A percentile compares a stretch with the other conserved stretches of the same genome.
These are phyloP conservation scores for Scaptomyza flava DNA, from an alignment of 2,888 invertebrate genomes.

Conservation along the genomic window DNA sequence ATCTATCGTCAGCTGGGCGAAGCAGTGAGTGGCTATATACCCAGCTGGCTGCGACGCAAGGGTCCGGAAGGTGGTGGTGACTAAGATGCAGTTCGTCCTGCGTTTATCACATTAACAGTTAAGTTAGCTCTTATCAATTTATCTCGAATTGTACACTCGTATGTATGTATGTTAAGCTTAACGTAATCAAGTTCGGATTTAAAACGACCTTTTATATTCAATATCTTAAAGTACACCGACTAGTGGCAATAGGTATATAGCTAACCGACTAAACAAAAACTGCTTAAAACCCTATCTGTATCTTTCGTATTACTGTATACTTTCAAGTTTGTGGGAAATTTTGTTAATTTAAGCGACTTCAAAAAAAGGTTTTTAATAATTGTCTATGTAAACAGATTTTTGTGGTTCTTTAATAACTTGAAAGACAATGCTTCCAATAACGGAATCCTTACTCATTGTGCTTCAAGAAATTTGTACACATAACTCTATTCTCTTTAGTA, in stretches of 20 bases:
- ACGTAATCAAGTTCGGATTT: slow-evolving; percentile 36
- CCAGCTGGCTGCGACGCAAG: slow-evolving; percentile 86
- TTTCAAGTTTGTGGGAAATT: not conserved
- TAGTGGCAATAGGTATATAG: slow-evolving; percentile 20
- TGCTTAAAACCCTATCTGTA: not conserved
- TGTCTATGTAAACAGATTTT: no score
- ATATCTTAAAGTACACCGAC: slow-evolving; percentile 34
- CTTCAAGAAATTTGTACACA: no score
- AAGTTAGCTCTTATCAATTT: slow-evolving; percentile 68
- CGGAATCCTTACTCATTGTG: no score
- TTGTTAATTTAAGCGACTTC: not conserved
- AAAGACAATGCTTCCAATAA: no score
- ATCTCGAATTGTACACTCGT: slow-evolving; percentile 56
- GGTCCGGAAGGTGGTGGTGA: slow-evolving; percentile 59
- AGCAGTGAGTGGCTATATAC: slow-evolving; percentile 87
- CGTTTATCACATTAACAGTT: slow-evolving; percentile 76
- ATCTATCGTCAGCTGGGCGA: slow-evolving; percentile 91
- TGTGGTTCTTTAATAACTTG: no score
- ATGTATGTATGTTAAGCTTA: slow-evolving; percentile 54
- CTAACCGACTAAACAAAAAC: slow-evolving; percentile 19
- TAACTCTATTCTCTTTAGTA: not conserved
- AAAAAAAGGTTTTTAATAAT: no score
- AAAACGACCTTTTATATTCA: slow-evolving; percentile 39
- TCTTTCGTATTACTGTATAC: not conserved
- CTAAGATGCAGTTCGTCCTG: slow-evolving; percentile 36